These are phyloP conservation scores for Vireo altiloquus DNA, from an alignment of 2,113 vertebrate species.

Conservation along the genomic window DNA sequence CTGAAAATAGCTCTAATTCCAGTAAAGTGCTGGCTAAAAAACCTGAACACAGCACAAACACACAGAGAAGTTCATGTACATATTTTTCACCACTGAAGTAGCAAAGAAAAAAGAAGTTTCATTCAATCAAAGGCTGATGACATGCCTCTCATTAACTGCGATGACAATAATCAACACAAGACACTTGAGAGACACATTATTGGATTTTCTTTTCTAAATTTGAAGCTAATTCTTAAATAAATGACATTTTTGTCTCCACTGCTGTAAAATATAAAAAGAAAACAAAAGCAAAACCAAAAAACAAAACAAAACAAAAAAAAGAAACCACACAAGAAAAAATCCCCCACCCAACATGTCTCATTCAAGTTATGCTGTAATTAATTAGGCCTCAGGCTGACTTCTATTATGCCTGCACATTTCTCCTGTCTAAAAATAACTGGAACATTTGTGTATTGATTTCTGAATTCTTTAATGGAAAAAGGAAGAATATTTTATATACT, in stretches of 20 bases:
- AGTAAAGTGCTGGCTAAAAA: background rate
- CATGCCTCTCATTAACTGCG: background rate
- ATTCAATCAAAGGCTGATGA: background rate
- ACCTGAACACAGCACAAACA: background rate
- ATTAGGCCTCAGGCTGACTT: background rate
- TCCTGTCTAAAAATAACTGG: background rate
- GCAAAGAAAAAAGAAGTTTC: background rate
- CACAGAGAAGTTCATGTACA: background rate
- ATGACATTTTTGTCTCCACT: background rate
- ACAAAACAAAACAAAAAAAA: background rate
- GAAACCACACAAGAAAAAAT: too few species aligned
- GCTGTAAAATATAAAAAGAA: background rate
- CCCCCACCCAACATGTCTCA: background rate
- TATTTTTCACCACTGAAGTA: background rate
- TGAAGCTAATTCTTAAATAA: background rate
- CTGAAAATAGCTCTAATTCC: background rate
- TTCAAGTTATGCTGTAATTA: background rate
- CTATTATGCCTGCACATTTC: fast-evolving
- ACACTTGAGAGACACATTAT: background rate
- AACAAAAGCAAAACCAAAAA: background rate
- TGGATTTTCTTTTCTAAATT: background rate
- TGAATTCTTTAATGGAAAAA: background rate
- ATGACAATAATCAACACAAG: background rate
- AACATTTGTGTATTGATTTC: background rate
- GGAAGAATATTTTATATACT: background rate